Evolutionary conservation across 2,888 invertebrate genomes (phyloP).

Genomic region (Theretra japonica): DNA sequence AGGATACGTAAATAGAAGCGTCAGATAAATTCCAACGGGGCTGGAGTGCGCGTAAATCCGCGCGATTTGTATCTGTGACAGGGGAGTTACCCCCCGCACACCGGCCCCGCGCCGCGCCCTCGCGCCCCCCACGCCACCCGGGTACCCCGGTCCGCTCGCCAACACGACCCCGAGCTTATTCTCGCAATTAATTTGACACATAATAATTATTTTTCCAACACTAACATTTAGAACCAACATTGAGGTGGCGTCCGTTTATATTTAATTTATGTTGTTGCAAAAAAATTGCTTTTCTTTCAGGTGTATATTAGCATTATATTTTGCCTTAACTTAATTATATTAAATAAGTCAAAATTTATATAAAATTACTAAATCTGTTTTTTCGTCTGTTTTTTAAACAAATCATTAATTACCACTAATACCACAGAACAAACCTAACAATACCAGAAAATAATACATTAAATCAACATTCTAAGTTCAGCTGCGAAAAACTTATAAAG

Average conservation of each 20-base stretch:
- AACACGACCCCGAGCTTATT: constrained; percentile 47
- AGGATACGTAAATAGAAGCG: constrained; percentile 84
- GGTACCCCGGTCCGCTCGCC: constrained; percentile 35
- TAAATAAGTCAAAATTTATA: too few species aligned
- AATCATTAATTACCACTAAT: too few species aligned
- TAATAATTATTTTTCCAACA: constrained; percentile 31
- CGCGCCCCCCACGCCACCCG: constrained; percentile 45
- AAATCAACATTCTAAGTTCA: background rate
- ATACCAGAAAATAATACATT: background rate
- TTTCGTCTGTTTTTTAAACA: too few species aligned
- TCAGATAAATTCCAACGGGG: constrained; percentile 83
- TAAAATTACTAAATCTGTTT: too few species aligned
- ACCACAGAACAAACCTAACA: background rate
- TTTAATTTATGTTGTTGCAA: background rate
- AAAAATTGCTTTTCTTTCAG: too few species aligned
- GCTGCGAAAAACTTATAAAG: background rate
- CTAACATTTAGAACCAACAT: background rate
- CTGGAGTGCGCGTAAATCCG: constrained; percentile 83
- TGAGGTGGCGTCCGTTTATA: background rate
- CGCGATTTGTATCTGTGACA: constrained; percentile 85
- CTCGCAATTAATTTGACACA: constrained; percentile 65
- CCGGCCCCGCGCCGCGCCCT: constrained; percentile 37
- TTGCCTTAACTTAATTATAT: too few species aligned
- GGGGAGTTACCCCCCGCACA: constrained; percentile 63
- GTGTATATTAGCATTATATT: too few species aligned